Percentiles rank a stretch among this genome's conserved stretches.
These are phyloP conservation scores for Eristalis arbustorum DNA, from an alignment of 2,888 invertebrate species.

Conservation along the genomic window DNA sequence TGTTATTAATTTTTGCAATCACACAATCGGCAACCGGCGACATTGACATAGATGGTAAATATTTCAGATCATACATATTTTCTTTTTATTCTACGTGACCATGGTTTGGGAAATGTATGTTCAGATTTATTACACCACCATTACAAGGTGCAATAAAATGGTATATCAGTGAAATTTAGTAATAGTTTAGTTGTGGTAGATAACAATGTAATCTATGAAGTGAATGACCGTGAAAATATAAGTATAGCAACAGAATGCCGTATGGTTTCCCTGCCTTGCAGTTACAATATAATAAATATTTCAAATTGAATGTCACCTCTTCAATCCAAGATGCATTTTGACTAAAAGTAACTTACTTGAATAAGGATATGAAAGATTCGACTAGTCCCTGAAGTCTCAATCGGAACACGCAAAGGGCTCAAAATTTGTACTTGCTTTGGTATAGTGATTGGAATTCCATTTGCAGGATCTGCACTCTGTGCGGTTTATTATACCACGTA, in stretches of 20 bases:
- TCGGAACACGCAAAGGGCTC: too few relatives aligned
- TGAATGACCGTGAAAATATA: slow-evolving; percentile 19
- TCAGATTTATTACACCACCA: slow-evolving; percentile 9
- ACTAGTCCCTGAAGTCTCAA: too few relatives aligned
- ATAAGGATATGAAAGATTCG: too few relatives aligned
- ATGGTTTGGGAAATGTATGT: neutral
- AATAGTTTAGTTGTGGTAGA: neutral
- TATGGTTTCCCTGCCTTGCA: too few relatives aligned
- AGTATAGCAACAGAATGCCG: neutral
- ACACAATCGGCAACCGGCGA: slow-evolving; percentile 25
- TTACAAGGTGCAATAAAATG: neutral
- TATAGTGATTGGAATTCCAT: too few relatives aligned
- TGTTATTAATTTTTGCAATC: slow-evolving; percentile 33
- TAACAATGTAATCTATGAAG: slow-evolving; percentile 4
- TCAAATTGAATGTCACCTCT: too few relatives aligned
- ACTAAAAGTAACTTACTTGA: too few relatives aligned
- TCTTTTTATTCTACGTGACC: slow-evolving; percentile 16
- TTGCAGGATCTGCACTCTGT: too few relatives aligned
- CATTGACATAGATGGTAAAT: slow-evolving; percentile 52
- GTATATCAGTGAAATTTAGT: neutral
- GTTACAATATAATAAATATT: too few relatives aligned
- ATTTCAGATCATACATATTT: slow-evolving; percentile 4
- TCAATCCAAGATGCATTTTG: too few relatives aligned
- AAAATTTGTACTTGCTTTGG: too few relatives aligned
- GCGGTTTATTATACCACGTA: too few relatives aligned